Evolutionary conservation across 2,113 vertebrate genomes (phyloP), one percentile per base, ranked within the genome.

Genomic region (Sceloporus undulatus): DNA sequence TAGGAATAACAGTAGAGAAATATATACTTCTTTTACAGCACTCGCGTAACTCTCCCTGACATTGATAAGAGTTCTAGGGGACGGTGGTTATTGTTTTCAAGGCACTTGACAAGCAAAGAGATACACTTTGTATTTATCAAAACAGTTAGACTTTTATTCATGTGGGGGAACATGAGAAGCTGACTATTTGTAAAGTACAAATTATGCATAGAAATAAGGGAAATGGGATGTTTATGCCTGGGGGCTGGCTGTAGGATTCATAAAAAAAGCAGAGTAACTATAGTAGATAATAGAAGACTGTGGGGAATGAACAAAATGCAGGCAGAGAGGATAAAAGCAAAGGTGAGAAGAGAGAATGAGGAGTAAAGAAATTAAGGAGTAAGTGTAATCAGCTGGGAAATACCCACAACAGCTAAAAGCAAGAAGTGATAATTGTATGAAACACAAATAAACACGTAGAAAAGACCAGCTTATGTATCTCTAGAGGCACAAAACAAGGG

Each of bases 381-480:
- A 91, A 90, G 25, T 90, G 82, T 87, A 94, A 94, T 91, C 86
- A 91, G 90, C 92, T 90, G 85, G 81, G 40, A 94, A 62, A 94
- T 95, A 86, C 5, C 19, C 70, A 88, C 90, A 88, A n/a, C 93
- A 85, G 82, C 86, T 87, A 87, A 93, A 91, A 94, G 56, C 85
- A 70, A 93, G 77, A 91, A 92, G 34, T 82, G 54, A 59, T 86
- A 71, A 88, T 38, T 84, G 5, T 19, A 18, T 78, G 65, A 93
- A 89, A 87, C n/a, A 88, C 42, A 94, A 94, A 92, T 90, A 91
- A 95, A 91, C 48, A 91, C 48, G 88, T 93, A 84, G 83, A 88
- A 92, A 29, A 52, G 82, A 85, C 19, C 85, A 92, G 25, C 19
- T 75, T 82, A 92, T 88, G 77, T 79, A 90, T 70, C 66, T 87